Evolutionary conservation across 2,797 vertebrate species (phyloP).

Genomic region (Chloroceryle inda): DNA sequence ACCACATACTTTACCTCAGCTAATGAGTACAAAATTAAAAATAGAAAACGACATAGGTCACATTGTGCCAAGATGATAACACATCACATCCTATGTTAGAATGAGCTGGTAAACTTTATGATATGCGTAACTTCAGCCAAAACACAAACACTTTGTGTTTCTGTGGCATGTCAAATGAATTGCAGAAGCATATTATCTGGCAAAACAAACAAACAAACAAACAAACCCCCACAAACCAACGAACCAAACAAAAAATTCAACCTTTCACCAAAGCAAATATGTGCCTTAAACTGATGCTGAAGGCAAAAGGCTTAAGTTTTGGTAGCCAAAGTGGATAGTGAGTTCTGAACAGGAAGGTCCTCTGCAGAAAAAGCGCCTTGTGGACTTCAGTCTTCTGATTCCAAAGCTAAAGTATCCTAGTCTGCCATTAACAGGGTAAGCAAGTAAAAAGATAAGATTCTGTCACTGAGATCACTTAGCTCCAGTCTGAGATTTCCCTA

Average conservation of each 20-base stretch:
- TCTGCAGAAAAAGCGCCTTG: background rate
- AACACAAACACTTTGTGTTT: background rate
- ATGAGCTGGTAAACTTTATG: background rate
- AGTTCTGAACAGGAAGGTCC: background rate
- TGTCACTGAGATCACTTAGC: background rate
- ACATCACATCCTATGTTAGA: background rate
- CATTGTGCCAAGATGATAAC: background rate
- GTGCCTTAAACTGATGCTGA: background rate
- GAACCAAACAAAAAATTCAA: background rate
- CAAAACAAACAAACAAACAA: background rate
- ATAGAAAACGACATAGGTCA: background rate
- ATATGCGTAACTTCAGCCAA: background rate
- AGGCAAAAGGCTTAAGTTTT: background rate
- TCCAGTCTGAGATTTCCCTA: background rate
- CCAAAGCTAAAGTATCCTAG: background rate
- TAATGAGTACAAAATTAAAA: background rate
- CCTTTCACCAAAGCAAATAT: background rate
- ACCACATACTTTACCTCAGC: background rate
- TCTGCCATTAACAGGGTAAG: background rate
- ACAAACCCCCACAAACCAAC: too few relatives aligned
- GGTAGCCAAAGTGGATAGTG: background rate
- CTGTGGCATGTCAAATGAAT: fast-evolving
- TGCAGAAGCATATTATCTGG: background rate
- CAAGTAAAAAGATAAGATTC: background rate
- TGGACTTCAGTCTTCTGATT: background rate